Conservation (phyloP, 2,113 vertebrate genomes). For the Halcyon malimbica region DNA sequence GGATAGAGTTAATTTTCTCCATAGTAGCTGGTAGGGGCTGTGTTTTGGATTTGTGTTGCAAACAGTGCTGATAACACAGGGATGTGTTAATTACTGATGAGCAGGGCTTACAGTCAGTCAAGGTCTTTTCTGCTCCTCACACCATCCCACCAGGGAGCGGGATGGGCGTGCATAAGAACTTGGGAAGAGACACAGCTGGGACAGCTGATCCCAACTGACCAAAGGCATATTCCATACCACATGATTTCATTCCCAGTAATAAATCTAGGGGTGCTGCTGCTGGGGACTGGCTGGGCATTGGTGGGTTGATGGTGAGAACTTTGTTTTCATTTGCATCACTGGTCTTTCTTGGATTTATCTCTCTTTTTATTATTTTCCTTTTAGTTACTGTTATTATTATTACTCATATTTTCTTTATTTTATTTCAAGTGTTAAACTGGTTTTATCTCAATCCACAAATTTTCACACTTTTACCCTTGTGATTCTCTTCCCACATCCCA, state of each 20-base stretch:
- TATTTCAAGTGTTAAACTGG: not conserved
- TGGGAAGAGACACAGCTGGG: not conserved
- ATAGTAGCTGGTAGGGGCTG: no score
- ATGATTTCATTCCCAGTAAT: accelerated
- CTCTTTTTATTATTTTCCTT: not conserved
- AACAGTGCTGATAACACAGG: no score
- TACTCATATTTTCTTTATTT: not conserved
- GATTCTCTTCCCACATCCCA: not conserved
- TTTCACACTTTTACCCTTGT: not conserved
- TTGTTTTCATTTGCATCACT: not conserved
- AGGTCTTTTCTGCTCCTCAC: not conserved
- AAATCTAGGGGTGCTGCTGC: not conserved
- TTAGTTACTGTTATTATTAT: not conserved
- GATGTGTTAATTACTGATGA: not conserved
- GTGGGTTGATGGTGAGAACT: not conserved
- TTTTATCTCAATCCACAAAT: not conserved
- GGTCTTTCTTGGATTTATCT: not conserved
- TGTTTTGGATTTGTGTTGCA: not conserved
- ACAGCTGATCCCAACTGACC: not conserved
- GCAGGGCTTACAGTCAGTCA: not conserved
- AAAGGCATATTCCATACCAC: not conserved
- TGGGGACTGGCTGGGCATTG: not conserved
- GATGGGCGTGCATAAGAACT: not conserved
- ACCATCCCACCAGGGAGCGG: accelerated
- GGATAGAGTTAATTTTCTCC: no score